phyloP scores from a whole-genome alignment of 30 jellyfish, hydroid and myxozoan species.

The Calvadosia cruxmelitensis region DNA sequence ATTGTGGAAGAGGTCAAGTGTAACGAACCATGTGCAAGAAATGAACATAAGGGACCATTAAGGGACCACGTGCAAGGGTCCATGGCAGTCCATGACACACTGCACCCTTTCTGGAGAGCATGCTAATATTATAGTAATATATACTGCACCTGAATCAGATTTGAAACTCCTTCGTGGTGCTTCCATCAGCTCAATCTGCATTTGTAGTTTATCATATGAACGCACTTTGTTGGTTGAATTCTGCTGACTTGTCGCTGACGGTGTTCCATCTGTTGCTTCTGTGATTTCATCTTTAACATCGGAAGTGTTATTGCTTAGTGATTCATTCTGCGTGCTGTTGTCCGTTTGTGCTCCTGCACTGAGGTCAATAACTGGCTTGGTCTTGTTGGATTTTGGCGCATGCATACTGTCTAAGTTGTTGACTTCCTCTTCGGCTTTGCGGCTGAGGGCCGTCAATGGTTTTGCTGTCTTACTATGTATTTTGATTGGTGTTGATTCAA shows the following conservation, averaged over 20 bases:
- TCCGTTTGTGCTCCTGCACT: background rate
- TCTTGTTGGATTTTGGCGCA: slow-evolving; percentile 25
- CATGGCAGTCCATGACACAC: too few relatives aligned
- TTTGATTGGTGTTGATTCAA: slow-evolving; percentile 13
- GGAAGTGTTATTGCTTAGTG: background rate
- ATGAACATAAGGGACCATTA: too few relatives aligned
- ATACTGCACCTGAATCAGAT: too few relatives aligned
- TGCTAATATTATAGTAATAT: too few relatives aligned
- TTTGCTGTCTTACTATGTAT: slow-evolving; percentile 39
- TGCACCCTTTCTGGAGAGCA: too few relatives aligned
- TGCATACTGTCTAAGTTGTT: slow-evolving; percentile 20
- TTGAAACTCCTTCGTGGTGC: too few relatives aligned
- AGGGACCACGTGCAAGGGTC: too few relatives aligned
- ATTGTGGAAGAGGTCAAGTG: too few relatives aligned
- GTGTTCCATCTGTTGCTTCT: too few relatives aligned
- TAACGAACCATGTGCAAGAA: too few relatives aligned
- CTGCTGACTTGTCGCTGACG: background rate
- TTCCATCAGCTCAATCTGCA: background rate
- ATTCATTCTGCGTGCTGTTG: background rate
- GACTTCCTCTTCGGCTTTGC: slow-evolving; percentile 92
- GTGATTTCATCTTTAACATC: too few relatives aligned
- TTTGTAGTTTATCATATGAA: background rate
- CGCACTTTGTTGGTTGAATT: background rate
- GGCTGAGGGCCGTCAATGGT: slow-evolving; percentile 86
- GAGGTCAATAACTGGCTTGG: background rate